phyloP scores from a whole-genome alignment of 2,797 vertebrate species.

The Cossypha caffra region DNA sequence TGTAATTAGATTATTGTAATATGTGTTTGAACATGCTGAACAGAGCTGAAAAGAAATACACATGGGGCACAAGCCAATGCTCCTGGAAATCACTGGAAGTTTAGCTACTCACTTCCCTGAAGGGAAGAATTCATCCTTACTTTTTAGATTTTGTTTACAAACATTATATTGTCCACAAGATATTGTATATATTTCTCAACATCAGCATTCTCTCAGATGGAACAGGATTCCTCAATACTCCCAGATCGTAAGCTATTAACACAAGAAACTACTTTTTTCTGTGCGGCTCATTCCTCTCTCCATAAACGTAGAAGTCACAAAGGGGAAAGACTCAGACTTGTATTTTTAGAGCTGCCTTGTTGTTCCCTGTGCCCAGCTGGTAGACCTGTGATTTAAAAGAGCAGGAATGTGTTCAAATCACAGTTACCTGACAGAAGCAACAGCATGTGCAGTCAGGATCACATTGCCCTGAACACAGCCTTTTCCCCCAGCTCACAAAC shows the following conservation, averaged over 20 bases:
- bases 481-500: not conserved
- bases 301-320: not conserved
- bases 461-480: fast-evolving
- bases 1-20: slow-evolving; percentile 34
- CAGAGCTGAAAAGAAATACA: not conserved
- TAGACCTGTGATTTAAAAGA: not conserved
- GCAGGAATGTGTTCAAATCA: not conserved
- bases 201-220: not conserved
- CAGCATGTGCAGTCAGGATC: not conserved
- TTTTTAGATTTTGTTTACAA: not conserved
- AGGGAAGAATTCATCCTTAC: not conserved
- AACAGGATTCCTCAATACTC: not conserved
- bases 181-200: not conserved
- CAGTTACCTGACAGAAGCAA: not conserved
- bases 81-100: not conserved
- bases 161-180: not conserved
- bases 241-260: not conserved
- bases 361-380: not conserved
- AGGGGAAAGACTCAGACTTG: not conserved
- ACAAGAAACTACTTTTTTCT: not conserved
- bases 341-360: not conserved
- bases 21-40: not conserved
- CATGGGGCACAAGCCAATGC: not conserved
- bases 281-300: not conserved
- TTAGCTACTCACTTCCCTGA: not conserved